Evolutionary conservation across 2,113 vertebrate genomes (phyloP).

Genomic region (Hipposideros armiger): DNA sequence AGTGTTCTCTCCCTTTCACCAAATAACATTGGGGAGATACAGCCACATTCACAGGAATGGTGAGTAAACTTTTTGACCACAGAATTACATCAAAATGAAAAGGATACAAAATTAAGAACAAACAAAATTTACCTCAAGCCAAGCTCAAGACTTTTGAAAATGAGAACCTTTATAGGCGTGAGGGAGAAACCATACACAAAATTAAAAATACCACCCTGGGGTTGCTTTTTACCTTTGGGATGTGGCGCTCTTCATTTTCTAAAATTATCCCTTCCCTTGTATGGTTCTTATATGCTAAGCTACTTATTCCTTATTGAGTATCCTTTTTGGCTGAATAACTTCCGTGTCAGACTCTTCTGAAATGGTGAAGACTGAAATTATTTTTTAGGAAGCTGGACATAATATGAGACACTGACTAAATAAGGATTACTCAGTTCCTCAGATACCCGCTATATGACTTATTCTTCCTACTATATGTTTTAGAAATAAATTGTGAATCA

Average conservation of each 20-base stretch:
- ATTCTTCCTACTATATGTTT: slow-evolving; percentile 13
- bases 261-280: not conserved
- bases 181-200: not conserved
- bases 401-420: not conserved
- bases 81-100: not conserved
- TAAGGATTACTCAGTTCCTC: not conserved
- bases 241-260: slow-evolving; percentile 2
- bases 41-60: not conserved
- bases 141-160: slow-evolving; percentile 46
- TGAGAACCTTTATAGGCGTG: not conserved
- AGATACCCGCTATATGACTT: not conserved
- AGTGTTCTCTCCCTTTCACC: not conserved
- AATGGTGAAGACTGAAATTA: slow-evolving; percentile 13
- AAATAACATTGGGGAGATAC: not conserved
- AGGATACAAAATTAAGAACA: not conserved
- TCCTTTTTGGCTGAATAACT: not conserved
- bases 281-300: not conserved
- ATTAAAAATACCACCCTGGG: slow-evolving; percentile 4
- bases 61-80: not conserved
- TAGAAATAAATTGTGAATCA: slow-evolving; percentile 50
- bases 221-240: not conserved
- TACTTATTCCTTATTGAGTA: not conserved
- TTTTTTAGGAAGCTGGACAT: not conserved
- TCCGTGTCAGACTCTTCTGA: not conserved
- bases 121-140: not conserved